These are phyloP conservation scores for Oreotrochilus melanogaster DNA, from an alignment of 2,113 vertebrate species.

Conservation along the genomic window DNA sequence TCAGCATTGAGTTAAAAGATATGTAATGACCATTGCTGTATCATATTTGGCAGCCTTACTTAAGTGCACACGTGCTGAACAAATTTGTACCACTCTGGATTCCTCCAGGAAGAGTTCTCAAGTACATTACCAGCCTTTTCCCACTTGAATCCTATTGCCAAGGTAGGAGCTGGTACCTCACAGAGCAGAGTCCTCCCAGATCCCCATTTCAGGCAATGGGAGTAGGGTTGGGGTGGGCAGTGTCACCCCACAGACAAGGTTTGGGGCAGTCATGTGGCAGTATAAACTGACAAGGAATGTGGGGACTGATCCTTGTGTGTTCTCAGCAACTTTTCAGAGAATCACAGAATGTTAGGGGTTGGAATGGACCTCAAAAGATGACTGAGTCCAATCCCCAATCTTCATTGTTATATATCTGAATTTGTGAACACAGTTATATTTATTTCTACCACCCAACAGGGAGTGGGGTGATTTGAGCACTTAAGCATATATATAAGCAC, in stretches of 20 bases:
- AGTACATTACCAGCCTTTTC: background rate
- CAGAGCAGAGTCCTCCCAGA: background rate
- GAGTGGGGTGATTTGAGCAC: background rate
- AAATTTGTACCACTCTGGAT: background rate
- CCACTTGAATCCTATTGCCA: background rate
- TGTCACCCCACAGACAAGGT: background rate
- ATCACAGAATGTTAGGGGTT: too few relatives aligned
- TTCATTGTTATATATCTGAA: background rate
- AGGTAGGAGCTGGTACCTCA: background rate
- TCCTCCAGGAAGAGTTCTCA: background rate
- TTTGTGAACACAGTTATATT: background rate
- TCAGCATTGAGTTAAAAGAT: background rate
- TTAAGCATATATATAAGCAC: background rate
- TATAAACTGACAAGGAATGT: background rate
- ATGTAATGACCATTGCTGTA: background rate
- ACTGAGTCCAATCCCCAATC: too few relatives aligned
- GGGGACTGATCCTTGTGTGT: background rate
- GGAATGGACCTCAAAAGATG: too few relatives aligned
- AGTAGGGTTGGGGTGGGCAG: fast-evolving
- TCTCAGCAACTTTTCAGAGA: background rate
- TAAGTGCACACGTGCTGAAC: background rate
- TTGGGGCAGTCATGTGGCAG: background rate
- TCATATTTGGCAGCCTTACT: background rate
- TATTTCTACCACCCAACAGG: background rate
- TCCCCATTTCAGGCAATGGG: background rate